phyloP scores from a whole-genome alignment of 35 echinoderm and acorn worm genomes.

The Apostichopus japonicus region DNA sequence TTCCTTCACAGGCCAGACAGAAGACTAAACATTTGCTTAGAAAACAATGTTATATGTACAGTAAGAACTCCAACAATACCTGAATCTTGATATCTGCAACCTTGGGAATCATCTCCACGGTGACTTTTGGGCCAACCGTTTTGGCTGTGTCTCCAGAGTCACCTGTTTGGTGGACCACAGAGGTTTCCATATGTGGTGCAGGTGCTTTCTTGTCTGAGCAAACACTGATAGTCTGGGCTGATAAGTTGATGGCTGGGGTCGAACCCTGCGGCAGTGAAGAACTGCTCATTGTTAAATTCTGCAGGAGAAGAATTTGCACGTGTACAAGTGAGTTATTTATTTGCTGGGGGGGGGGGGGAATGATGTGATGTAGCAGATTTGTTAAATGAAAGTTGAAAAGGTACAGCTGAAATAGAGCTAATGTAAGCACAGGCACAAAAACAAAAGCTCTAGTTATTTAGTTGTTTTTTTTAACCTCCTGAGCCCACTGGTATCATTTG shows the following conservation, averaged over 20 bases:
- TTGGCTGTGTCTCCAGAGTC: neutral
- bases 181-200: neutral
- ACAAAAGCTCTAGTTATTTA: too few species aligned
- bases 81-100: neutral
- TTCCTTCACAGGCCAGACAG: too few species aligned
- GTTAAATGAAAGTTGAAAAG: too few species aligned
- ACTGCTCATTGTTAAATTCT: slow-evolving; percentile 30
- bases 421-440: too few species aligned
- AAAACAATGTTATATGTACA: too few species aligned
- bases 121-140: neutral
- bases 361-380: too few species aligned
- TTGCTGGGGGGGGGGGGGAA: too few species aligned
- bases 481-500: too few species aligned
- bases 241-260: neutral
- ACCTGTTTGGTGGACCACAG: slow-evolving; percentile 3
- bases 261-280: slow-evolving; percentile 28
- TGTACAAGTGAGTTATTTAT: too few species aligned
- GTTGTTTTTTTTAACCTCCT: too few species aligned
- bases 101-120: slow-evolving; percentile 26
- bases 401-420: too few species aligned
- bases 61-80: neutral
- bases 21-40: too few species aligned
- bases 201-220: neutral
- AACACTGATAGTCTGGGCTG: neutral
- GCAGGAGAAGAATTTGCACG: neutral